Conservation (phyloP, 1,140 invertebrate genomes). For the Ips typographus region DNA sequence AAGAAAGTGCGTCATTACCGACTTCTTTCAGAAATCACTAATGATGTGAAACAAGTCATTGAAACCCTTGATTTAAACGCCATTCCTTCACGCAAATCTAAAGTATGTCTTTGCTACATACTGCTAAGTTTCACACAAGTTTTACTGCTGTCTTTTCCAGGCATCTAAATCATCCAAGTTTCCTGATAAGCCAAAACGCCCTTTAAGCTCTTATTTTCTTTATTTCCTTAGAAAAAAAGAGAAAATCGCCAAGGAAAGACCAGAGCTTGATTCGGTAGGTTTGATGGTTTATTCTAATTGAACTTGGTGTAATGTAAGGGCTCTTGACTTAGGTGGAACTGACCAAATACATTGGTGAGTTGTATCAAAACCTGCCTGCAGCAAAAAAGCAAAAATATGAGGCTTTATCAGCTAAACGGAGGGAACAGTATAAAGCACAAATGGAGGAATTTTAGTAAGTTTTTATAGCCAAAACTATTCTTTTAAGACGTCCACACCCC, state of each 20-base stretch:
- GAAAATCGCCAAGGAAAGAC: constrained; percentile 51
- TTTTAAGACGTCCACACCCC: too few relatives aligned
- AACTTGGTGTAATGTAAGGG: too few relatives aligned
- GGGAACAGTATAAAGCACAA: constrained; percentile 51
- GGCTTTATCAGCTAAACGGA: constrained; percentile 46
- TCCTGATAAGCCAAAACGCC: constrained; percentile 57
- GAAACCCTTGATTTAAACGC: constrained; percentile 46
- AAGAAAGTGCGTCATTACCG: constrained; percentile 53
- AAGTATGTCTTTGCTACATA: constrained; percentile 3
- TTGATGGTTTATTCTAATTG: not conserved
- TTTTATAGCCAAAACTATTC: constrained; percentile 19
- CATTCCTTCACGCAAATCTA: constrained; percentile 34
- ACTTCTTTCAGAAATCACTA: constrained; percentile 54
- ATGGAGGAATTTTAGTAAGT: constrained; percentile 53
- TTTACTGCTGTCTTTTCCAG: constrained; percentile 1
- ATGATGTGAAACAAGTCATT: constrained; percentile 55
- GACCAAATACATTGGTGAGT: constrained; percentile 53
- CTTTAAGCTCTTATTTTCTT: constrained; percentile 55
- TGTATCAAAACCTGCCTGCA: constrained; percentile 53
- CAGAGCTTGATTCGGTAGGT: constrained; percentile 52
- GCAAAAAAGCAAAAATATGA: constrained; percentile 54
- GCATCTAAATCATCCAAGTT: constrained; percentile 47
- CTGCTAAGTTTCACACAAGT: not conserved
- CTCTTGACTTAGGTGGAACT: constrained; percentile 48
- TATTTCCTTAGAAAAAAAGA: constrained; percentile 55